Conservation (phyloP, 2,797 vertebrate genomes). For the Danio albolineatus region DNA sequence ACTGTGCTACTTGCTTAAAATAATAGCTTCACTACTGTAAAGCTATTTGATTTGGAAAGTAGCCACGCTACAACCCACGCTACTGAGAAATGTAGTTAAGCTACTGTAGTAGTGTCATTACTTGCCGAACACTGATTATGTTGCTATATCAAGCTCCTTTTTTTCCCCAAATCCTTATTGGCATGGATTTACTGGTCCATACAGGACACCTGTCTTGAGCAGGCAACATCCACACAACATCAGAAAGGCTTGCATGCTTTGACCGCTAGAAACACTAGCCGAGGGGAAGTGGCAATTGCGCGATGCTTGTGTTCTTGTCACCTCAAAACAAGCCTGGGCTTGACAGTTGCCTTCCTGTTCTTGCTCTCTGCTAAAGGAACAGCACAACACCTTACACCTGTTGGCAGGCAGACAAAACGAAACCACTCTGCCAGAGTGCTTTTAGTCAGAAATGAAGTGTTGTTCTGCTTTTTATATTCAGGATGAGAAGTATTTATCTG, state of each 20-base stretch:
- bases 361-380: conserved; percentile 56
- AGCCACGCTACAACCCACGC: no score
- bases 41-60: no score
- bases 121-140: no score
- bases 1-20: no score
- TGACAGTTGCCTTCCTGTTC: conserved; percentile 60
- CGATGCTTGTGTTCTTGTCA: conserved; percentile 54
- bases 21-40: no score
- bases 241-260: conserved; percentile 47
- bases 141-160: no score
- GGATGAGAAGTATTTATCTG: conserved; percentile 40
- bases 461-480: conserved; percentile 37
- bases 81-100: no score
- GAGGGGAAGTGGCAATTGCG: conserved; percentile 47
- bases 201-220: conserved; percentile 3
- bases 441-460: conserved; percentile 43
- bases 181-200: conserved; percentile 1
- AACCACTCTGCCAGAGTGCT: conserved; percentile 47
- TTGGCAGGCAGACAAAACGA: conserved; percentile 38
- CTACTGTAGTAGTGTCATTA: no score
- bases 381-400: conserved; percentile 29
- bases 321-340: conserved; percentile 51
- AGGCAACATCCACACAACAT: conserved; percentile 9
- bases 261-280: conserved; percentile 55
- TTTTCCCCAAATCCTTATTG: background rate